These are phyloP conservation scores for Drosophila asahinai DNA, from an alignment of 1,140 invertebrate species.

Conservation along the genomic window DNA sequence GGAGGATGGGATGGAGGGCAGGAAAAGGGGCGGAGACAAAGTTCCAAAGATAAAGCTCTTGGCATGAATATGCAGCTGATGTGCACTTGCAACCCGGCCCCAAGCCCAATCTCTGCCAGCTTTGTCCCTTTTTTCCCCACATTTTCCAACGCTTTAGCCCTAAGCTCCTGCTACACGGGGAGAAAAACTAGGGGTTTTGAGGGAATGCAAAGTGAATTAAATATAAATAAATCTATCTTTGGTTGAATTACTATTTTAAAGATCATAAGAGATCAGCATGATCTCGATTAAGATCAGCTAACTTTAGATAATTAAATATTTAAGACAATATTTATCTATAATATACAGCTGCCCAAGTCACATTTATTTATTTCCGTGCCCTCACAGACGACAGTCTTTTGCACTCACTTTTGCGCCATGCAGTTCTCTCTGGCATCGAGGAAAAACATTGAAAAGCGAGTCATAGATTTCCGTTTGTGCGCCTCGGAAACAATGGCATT, in stretches of 20 bases:
- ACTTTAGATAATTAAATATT: too few species aligned
- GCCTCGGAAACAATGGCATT: slow-evolving; percentile 76
- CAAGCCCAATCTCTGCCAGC: slow-evolving; percentile 2
- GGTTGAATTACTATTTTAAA: too few species aligned
- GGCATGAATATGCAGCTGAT: slow-evolving; percentile 70
- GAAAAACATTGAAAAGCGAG: slow-evolving; percentile 74
- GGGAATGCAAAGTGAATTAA: too few species aligned
- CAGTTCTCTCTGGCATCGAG: slow-evolving; percentile 48
- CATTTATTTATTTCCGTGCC: neutral
- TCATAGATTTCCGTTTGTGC: slow-evolving; percentile 79
- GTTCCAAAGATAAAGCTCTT: slow-evolving; percentile 57
- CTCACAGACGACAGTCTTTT: slow-evolving; percentile 72
- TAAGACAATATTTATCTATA: neutral
- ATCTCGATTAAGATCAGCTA: too few species aligned
- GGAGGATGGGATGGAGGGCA: slow-evolving; percentile 2
- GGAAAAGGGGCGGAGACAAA: slow-evolving; percentile 45
- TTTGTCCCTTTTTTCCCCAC: slow-evolving; percentile 1
- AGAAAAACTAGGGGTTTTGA: neutral
- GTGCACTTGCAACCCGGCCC: slow-evolving; percentile 55
- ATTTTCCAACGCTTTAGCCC: slow-evolving; percentile 22
- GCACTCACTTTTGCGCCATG: slow-evolving; percentile 55
- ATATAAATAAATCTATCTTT: too few species aligned
- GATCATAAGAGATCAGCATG: too few species aligned
- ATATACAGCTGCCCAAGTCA: neutral
- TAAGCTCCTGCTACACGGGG: slow-evolving; percentile 30